Conservation (phyloP, 2,113 vertebrate species). For the Carassius gibelio region DNA sequence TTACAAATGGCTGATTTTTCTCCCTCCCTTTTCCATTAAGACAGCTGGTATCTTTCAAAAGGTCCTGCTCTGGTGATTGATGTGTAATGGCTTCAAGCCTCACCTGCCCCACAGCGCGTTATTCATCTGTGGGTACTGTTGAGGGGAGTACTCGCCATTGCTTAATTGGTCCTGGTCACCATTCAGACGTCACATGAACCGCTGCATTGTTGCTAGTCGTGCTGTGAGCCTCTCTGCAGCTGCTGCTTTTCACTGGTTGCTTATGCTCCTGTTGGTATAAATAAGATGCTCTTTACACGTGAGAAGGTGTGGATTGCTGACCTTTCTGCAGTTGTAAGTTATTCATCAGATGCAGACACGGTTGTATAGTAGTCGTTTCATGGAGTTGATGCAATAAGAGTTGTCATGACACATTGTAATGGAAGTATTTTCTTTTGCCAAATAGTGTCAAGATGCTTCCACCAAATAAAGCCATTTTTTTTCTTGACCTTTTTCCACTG, state of each 20-base stretch:
- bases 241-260: neutral
- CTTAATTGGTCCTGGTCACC: conserved; percentile 55
- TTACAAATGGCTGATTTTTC: conserved; percentile 55
- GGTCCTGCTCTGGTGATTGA: conserved; percentile 78
- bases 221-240: conserved; percentile 2
- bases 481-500: neutral
- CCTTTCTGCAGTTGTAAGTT: neutral
- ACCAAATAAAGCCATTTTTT: neutral
- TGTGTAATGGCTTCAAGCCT: conserved; percentile 77
- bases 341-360: neutral
- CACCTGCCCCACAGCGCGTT: conserved; percentile 71
- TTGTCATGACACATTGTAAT: neutral
- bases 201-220: conserved; percentile 35
- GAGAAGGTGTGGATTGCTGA: conserved; percentile 10
- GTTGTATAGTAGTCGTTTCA: neutral
- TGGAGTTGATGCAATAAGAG: neutral
- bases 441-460: neutral
- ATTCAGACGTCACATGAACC: conserved; percentile 44
- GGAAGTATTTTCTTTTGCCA: neutral
- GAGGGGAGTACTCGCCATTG: conserved; percentile 48
- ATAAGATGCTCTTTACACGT: conserved; percentile 13
- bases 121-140: conserved; percentile 61
- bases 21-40: conserved; percentile 74
- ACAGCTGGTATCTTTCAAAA: conserved; percentile 78
- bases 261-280: conserved; percentile 15